These are phyloP conservation scores for Cirrhinus molitorella DNA, from an alignment of 2,797 vertebrate species.

Conservation along the genomic window DNA sequence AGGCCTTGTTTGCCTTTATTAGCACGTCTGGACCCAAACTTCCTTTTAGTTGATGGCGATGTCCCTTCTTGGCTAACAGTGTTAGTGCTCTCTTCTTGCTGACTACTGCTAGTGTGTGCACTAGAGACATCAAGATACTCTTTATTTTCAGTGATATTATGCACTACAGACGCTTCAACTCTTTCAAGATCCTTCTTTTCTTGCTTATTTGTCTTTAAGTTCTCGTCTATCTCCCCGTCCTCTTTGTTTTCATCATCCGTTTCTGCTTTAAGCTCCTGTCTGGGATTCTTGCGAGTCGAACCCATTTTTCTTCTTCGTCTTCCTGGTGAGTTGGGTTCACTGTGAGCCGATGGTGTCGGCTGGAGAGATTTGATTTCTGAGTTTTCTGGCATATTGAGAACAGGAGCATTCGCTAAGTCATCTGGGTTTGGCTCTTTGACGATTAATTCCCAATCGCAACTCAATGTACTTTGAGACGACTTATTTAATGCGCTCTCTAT, in stretches of 20 bases:
- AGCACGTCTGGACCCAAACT: slow-evolving; percentile 44
- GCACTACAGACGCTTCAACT: slow-evolving; percentile 64
- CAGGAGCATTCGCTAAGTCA: not conserved
- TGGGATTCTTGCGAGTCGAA: slow-evolving; percentile 68
- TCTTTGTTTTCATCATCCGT: slow-evolving; percentile 44
- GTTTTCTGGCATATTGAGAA: slow-evolving; percentile 23
- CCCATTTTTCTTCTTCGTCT: slow-evolving; percentile 74
- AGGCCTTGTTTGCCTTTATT: slow-evolving; percentile 36
- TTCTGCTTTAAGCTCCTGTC: slow-evolving; percentile 44
- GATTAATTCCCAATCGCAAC: slow-evolving; percentile 3
- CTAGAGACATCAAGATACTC: slow-evolving; percentile 33
- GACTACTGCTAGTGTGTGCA: slow-evolving; percentile 28
- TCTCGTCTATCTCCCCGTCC: slow-evolving; percentile 28
- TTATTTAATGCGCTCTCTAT: slow-evolving; percentile 47
- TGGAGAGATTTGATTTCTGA: slow-evolving; percentile 25
- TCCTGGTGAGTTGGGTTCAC: slow-evolving; percentile 50
- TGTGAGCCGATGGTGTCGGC: slow-evolving; percentile 29
- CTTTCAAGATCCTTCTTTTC: slow-evolving; percentile 35
- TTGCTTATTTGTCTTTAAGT: slow-evolving; percentile 40
- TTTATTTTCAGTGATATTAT: slow-evolving; percentile 57
- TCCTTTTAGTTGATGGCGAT: slow-evolving; percentile 28
- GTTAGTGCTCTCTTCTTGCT: slow-evolving; percentile 14
- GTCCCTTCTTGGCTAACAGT: slow-evolving; percentile 41
- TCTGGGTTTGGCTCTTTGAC: slow-evolving; percentile 6
- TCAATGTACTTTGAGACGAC: slow-evolving; percentile 24